Conservation (phyloP, 2,113 vertebrate species). For the Etia nguti region DNA sequence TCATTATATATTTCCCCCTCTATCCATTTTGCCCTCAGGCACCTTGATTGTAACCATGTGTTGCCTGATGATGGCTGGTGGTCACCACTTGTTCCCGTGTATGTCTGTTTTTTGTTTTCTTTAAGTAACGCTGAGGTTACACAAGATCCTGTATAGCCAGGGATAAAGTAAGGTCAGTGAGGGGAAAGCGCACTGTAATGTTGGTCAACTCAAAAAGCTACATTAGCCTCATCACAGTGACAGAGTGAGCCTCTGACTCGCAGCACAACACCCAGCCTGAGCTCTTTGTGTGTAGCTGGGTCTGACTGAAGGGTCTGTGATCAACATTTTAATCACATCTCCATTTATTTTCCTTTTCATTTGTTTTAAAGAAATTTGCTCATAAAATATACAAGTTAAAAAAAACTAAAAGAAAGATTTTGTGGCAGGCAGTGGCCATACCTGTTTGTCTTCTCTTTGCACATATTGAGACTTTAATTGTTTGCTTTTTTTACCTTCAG, state of each 20-base stretch:
- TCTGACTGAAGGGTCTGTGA: background rate
- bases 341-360: background rate
- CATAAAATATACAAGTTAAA: background rate
- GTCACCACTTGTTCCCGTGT: constrained; percentile 7
- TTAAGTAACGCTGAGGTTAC: constrained; percentile 42
- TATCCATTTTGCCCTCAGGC: constrained; percentile 25
- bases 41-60: constrained; percentile 66
- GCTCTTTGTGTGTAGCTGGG: background rate
- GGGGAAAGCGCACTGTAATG: background rate
- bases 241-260: background rate
- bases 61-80: constrained; percentile 3
- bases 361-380: background rate
- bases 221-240: background rate
- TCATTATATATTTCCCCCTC: constrained; percentile 47
- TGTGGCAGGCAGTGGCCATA: background rate
- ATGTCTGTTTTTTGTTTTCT: constrained; percentile 26
- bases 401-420: background rate
- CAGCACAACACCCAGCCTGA: background rate
- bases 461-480: background rate
- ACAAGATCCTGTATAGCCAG: constrained; percentile 14
- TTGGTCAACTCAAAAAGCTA: background rate
- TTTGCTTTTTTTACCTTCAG: constrained; percentile 64
- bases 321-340: background rate
- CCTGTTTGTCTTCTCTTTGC: background rate
- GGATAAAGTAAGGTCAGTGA: constrained; percentile 38